Conservation (phyloP, 2,797 vertebrate genomes). For the Poecilia wingei region DNA sequence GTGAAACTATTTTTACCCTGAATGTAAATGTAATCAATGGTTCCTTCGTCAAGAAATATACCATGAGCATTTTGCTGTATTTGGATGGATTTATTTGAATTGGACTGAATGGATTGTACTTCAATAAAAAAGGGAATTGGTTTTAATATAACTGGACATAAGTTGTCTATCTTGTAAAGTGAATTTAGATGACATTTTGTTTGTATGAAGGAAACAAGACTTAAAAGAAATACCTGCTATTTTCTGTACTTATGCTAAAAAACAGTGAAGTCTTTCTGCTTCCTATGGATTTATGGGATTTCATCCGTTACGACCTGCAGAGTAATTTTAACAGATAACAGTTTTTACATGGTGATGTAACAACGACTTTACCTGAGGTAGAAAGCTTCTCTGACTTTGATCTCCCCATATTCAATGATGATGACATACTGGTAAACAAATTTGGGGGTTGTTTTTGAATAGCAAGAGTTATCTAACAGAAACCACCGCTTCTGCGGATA, state of each 20-base stretch:
- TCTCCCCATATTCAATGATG: constrained; percentile 42
- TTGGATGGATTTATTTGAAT: background rate
- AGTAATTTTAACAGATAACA: constrained; percentile 33
- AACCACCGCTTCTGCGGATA: background rate
- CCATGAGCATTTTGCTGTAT: background rate
- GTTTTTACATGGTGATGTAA: constrained; percentile 42
- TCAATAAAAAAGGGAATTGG: background rate
- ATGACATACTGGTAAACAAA: constrained; percentile 49
- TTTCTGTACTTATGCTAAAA: background rate
- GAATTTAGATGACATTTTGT: background rate
- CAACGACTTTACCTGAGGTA: constrained; percentile 49
- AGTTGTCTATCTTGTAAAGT: background rate
- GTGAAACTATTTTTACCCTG: background rate
- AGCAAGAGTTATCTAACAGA: constrained; percentile 24
- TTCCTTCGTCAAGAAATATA: background rate
- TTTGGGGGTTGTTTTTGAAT: constrained; percentile 38
- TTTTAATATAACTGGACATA: background rate
- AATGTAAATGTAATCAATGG: background rate
- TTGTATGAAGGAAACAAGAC: background rate
- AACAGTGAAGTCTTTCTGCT: background rate
- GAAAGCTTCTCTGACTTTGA: constrained; percentile 44
- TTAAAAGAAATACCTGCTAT: background rate
- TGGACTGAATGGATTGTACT: too few species aligned
- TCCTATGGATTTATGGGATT: background rate
- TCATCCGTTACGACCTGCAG: too few species aligned